Percentiles rank a stretch among this genome's conserved stretches.
Evolutionary conservation across 2,888 invertebrate species (phyloP).

Genomic region (Drosophila longiperda): DNA sequence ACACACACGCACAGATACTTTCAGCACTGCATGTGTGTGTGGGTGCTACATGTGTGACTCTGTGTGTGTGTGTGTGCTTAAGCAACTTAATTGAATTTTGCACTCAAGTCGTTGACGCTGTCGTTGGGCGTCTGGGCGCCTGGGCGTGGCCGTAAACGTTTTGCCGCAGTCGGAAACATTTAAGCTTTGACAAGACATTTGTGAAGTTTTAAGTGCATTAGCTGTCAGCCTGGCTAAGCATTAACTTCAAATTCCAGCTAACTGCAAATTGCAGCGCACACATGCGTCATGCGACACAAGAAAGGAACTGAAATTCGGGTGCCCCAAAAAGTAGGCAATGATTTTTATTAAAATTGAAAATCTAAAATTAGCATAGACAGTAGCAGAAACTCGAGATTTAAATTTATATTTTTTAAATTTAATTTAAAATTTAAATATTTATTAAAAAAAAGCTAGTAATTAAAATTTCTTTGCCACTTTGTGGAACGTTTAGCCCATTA

Average conservation of each 20-base stretch:
- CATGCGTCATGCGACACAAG: background rate
- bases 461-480: background rate
- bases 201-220: constrained; percentile 81
- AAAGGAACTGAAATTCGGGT: constrained; percentile 19
- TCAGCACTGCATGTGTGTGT: constrained; percentile 17
- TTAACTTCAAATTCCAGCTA: constrained; percentile 39
- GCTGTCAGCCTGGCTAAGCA: constrained; percentile 63
- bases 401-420: background rate
- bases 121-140: constrained; percentile 42
- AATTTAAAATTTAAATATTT: background rate
- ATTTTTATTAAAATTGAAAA: background rate
- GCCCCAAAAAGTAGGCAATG: constrained; percentile 50
- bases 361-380: background rate
- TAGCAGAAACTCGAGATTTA: accelerated
- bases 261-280: constrained; percentile 3
- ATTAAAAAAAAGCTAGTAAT: background rate
- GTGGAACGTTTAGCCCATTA: background rate
- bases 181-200: constrained; percentile 79
- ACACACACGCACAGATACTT: constrained; percentile 21
- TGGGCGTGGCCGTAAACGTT: constrained; percentile 34
- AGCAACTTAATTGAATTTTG: constrained; percentile 83
- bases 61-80: constrained; percentile 56
- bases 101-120: constrained; percentile 73
- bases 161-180: constrained; percentile 63
- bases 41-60: constrained; percentile 11